These are phyloP conservation scores for Agonopterix heracliana DNA, from an alignment of 2,888 invertebrate genomes.

Conservation along the genomic window DNA sequence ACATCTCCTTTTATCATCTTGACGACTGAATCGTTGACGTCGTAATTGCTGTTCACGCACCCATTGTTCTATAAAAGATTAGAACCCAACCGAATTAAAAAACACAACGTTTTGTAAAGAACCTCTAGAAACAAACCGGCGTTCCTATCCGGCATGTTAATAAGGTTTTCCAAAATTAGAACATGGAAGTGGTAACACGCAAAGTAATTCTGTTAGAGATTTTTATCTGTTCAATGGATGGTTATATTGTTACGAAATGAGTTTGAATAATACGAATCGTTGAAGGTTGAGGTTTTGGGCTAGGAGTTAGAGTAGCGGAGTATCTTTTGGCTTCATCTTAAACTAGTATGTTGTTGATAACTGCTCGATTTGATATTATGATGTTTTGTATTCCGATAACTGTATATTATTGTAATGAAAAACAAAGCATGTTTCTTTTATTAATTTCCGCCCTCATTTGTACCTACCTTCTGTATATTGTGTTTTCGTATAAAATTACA, in stretches of 20 bases:
- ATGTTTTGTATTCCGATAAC: no score
- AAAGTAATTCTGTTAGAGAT: constrained; percentile 57
- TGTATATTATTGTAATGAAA: no score
- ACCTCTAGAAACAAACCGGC: constrained; percentile 10
- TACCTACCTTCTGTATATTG: no score
- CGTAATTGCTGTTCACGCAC: constrained; percentile 49
- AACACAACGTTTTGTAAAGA: background rate
- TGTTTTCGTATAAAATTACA: no score
- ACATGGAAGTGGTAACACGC: constrained; percentile 56
- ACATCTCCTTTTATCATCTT: constrained; percentile 39
- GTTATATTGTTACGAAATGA: constrained; percentile 61
- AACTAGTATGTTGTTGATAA: no score
- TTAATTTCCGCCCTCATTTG: no score
- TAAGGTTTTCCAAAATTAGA: constrained; percentile 46
- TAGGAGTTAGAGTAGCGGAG: no score
- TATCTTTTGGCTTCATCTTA: no score
- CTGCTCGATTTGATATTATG: no score
- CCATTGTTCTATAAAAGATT: constrained; percentile 47
- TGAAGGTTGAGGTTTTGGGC: constrained; percentile 26
- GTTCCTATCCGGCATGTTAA: constrained; percentile 26
- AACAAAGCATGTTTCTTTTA: no score
- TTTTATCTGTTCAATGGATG: constrained; percentile 68
- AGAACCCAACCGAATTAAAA: background rate
- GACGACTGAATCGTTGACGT: constrained; percentile 41
- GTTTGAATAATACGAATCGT: constrained; percentile 46